A percentile compares a stretch with the other conserved stretches of the same genome.
phyloP scores from a whole-genome alignment of 30 jellyfish, hydroid and myxozoan genomes.

The Turritopsis rubra region DNA sequence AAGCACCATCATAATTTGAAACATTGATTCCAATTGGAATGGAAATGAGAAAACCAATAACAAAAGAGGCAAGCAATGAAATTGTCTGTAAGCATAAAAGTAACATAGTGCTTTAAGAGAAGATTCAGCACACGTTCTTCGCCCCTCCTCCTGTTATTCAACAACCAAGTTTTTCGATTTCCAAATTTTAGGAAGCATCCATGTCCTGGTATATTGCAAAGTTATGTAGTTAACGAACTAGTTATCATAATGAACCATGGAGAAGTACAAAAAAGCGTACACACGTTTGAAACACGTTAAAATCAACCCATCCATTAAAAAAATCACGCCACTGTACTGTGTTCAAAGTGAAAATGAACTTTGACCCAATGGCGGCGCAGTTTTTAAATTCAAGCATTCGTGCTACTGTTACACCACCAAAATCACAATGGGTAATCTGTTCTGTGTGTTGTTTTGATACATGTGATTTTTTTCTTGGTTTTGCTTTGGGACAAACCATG shows the following conservation, averaged over 20 bases:
- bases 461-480: not conserved
- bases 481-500: too few species aligned
- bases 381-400: not conserved
- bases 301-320: not conserved
- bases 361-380: not conserved
- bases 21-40: slow-evolving; percentile 19
- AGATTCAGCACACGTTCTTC: not conserved
- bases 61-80: not conserved
- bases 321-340: not conserved
- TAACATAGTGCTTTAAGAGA: not conserved
- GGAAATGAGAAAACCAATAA: slow-evolving; percentile 7
- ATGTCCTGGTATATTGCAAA: not conserved
- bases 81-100: slow-evolving; percentile 5
- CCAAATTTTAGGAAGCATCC: not conserved
- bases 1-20: slow-evolving; percentile 15
- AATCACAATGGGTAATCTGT: not conserved
- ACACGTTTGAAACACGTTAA: too few species aligned
- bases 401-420: not conserved
- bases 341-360: not conserved
- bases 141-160: not conserved
- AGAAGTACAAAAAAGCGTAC: not conserved
- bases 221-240: not conserved
- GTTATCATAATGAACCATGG: not conserved
- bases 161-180: not conserved
- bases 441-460: too few species aligned